Conservation (phyloP, 2,113 vertebrate genomes). For the Phylloscopus trochilus region DNA sequence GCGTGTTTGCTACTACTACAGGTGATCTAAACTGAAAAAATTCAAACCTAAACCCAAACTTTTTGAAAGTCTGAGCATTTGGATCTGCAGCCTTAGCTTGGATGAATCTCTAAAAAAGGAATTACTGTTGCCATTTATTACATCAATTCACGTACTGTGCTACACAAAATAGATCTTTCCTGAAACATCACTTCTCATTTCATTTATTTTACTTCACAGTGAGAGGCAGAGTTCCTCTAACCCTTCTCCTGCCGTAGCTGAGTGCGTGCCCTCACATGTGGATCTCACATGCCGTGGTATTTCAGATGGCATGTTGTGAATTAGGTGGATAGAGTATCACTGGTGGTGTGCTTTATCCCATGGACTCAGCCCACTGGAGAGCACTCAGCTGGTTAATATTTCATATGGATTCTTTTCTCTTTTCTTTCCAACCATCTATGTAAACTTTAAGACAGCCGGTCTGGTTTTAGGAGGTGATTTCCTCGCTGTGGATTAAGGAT, state of each 20-base stretch:
- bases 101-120: background rate
- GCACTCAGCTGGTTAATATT: constrained; percentile 62
- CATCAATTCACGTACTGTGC: background rate
- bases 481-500: constrained; percentile 49
- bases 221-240: background rate
- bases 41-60: background rate
- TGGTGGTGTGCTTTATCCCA: constrained; percentile 22
- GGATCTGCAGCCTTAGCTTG: background rate
- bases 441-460: constrained; percentile 46
- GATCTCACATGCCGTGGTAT: background rate
- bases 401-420: constrained; percentile 47
- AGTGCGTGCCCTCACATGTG: background rate
- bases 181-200: constrained; percentile 30
- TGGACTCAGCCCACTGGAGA: constrained; percentile 4
- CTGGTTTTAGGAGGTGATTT: constrained; percentile 62
- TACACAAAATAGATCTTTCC: constrained; percentile 11
- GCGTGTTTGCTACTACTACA: background rate
- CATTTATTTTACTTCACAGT: background rate
- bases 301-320: constrained; percentile 14
- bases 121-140: background rate
- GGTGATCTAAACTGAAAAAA: background rate
- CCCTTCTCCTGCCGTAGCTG: background rate
- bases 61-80: background rate
- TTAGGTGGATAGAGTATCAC: constrained; percentile 20
- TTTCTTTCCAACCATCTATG: constrained; percentile 60